A percentile compares a stretch with the other conserved stretches of the same genome.
phyloP scores from a whole-genome alignment of 2,888 invertebrate genomes.

The Lepidochrysops patricia region DNA sequence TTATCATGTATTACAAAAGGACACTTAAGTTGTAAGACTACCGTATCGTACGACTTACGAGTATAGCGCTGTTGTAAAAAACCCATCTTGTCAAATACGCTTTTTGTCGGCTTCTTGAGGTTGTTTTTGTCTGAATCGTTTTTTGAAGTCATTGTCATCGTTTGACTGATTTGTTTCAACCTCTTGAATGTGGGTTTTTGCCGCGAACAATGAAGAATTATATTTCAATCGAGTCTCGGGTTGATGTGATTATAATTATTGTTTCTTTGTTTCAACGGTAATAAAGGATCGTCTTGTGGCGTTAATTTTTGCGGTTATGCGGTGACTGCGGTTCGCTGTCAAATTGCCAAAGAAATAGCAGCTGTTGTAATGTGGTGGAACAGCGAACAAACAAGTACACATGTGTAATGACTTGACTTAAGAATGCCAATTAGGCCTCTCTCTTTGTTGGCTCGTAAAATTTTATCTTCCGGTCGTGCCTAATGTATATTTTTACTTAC shows the following conservation, averaged over 20 bases:
- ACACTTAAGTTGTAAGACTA: background rate
- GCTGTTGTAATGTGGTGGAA: slow-evolving; percentile 8
- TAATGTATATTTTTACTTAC: background rate
- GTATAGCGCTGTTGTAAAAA: background rate
- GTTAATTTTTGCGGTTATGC: background rate
- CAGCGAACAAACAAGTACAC: background rate
- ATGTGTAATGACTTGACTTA: slow-evolving; percentile 4
- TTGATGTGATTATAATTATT: background rate
- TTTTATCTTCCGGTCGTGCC: background rate
- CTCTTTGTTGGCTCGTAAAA: background rate
- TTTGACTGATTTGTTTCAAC: background rate
- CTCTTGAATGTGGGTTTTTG: background rate
- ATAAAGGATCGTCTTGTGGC: background rate
- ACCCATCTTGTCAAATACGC: background rate
- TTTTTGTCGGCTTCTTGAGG: background rate
- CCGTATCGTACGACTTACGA: background rate
- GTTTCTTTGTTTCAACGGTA: background rate
- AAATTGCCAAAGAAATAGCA: slow-evolving; percentile 10
- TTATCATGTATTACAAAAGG: slow-evolving; percentile 3
- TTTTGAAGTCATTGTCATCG: background rate
- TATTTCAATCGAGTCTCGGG: background rate
- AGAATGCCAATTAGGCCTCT: background rate
- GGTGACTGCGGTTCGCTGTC: slow-evolving; percentile 5
- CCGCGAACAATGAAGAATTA: background rate
- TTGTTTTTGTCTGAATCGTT: background rate